phyloP scores from a whole-genome alignment of 2,113 vertebrate genomes.

The Procavia capensis region DNA sequence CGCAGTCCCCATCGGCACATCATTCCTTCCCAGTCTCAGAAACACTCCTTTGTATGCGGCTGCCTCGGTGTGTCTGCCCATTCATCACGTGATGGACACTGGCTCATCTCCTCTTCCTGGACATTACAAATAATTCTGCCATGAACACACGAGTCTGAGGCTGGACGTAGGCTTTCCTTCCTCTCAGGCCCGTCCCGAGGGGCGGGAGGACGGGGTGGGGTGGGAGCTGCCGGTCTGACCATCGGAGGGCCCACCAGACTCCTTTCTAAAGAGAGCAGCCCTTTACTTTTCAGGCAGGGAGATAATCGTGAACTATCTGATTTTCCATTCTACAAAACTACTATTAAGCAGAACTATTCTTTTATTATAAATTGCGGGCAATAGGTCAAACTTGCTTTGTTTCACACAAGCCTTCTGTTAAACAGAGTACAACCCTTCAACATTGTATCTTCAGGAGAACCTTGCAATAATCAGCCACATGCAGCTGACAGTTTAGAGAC shows the following conservation, averaged over 20 bases:
- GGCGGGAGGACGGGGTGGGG: fast-evolving
- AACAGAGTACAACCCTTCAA: background rate
- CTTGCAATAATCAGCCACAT: background rate
- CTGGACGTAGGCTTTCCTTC: fast-evolving
- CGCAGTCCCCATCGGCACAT: no score
- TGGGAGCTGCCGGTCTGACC: background rate
- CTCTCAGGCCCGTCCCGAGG: background rate
- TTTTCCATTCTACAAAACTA: background rate
- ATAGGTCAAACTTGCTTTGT: background rate
- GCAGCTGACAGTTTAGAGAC: background rate
- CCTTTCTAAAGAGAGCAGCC: no score
- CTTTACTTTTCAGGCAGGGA: no score
- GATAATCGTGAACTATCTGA: background rate
- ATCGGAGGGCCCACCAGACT: background rate
- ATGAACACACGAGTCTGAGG: no score
- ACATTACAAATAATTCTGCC: no score
- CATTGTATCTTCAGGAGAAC: background rate
- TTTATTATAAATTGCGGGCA: background rate
- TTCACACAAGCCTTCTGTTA: background rate
- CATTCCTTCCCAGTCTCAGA: no score
- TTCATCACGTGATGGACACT: no score
- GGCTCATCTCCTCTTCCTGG: no score
- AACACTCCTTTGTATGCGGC: fast-evolving
- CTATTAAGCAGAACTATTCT: background rate
- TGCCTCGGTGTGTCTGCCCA: background rate